Conservation (phyloP, 1,140 invertebrate genomes). For the Bombyx mandarina region DNA sequence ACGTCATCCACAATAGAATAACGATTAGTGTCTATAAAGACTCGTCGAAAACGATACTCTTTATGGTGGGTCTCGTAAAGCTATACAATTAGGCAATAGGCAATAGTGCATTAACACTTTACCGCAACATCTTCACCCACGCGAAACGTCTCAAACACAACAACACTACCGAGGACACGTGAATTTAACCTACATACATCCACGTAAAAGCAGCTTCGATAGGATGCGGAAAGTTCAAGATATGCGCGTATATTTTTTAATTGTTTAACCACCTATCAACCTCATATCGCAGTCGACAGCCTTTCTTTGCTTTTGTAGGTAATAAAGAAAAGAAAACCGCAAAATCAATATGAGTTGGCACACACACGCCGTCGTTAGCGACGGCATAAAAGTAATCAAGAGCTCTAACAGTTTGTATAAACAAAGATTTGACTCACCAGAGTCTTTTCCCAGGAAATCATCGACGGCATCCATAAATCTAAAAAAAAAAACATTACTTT, state of each 20-base stretch:
- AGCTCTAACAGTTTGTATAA: conserved; percentile 23
- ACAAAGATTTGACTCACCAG: conserved; percentile 44
- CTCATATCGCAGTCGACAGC: no score
- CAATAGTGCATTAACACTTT: conserved; percentile 57
- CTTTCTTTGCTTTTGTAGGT: no score
- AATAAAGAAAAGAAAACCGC: conserved; percentile 24
- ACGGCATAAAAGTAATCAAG: conserved; percentile 23
- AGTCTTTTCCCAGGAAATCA: conserved; percentile 37
- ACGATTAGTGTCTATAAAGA: conserved; percentile 54
- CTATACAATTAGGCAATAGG: conserved; percentile 66
- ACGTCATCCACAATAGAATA: conserved; percentile 37
- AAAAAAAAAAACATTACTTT: not conserved
- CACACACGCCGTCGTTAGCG: conserved; percentile 20
- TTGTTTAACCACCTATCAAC: no score
- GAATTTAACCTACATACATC: conserved; percentile 41
- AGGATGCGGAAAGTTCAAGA: no score
- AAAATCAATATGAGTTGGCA: conserved; percentile 22
- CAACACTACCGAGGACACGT: conserved; percentile 26
- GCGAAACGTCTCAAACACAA: conserved; percentile 21
- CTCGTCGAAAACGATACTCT: conserved; percentile 33
- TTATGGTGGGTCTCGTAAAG: conserved; percentile 58
- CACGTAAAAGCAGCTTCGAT: conserved; percentile 9
- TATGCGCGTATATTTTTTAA: no score
- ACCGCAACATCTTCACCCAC: conserved; percentile 43
- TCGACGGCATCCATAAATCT: conserved; percentile 28